Conservation (phyloP, 1,140 invertebrate species). For the Macrostomum lignano region DNA sequence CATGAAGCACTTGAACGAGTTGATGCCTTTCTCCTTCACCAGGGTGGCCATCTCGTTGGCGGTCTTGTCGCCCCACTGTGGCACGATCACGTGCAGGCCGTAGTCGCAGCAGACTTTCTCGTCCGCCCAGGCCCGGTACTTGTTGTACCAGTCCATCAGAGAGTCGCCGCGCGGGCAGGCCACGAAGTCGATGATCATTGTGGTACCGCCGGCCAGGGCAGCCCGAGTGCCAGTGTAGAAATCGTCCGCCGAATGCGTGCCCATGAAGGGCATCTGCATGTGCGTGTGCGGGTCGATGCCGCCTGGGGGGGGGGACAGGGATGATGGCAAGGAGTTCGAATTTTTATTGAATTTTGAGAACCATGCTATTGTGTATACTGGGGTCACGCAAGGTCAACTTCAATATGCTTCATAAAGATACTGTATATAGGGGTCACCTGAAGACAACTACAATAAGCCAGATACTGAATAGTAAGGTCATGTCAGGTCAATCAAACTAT, state of each 20-base stretch:
- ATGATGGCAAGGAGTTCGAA: too few relatives aligned
- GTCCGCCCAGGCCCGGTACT: slow-evolving; percentile 64
- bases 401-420: too few relatives aligned
- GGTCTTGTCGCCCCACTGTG: slow-evolving; percentile 45
- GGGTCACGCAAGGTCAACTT: too few relatives aligned
- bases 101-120: slow-evolving; percentile 94
- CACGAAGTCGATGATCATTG: slow-evolving; percentile 69
- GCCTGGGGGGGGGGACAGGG: too few relatives aligned
- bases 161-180: slow-evolving; percentile 51
- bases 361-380: too few relatives aligned
- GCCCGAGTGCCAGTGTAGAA: slow-evolving; percentile 64
- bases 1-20: slow-evolving; percentile 92
- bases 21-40: slow-evolving; percentile 36
- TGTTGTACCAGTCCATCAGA: slow-evolving; percentile 60
- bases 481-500: too few relatives aligned
- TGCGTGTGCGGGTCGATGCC: slow-evolving; percentile 67
- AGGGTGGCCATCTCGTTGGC: slow-evolving; percentile 36
- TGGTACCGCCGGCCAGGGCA: slow-evolving; percentile 60
- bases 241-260: slow-evolving; percentile 46
- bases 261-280: slow-evolving; percentile 56
- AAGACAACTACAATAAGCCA: too few relatives aligned
- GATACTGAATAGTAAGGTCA: too few relatives aligned
- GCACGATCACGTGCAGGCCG: slow-evolving; percentile 58
- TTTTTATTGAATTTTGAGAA: too few relatives aligned
- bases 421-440: too few relatives aligned